Percentiles rank a stretch among this genome's conserved stretches.
phyloP scores from a whole-genome alignment of 2,888 invertebrate species.

The Drosophila putrida region DNA sequence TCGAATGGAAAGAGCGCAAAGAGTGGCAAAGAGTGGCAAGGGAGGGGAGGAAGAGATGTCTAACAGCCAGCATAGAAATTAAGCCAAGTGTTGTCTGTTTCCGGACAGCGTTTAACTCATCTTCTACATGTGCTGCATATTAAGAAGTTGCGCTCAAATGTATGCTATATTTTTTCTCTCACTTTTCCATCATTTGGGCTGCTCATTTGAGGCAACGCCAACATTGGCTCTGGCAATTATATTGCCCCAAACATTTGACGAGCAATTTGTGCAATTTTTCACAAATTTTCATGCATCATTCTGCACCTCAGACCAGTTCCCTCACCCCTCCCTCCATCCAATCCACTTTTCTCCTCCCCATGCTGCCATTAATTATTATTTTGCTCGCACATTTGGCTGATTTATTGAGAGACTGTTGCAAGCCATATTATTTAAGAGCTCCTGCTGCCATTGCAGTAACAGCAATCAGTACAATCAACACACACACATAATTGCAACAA shows the following conservation, averaged over 20 bases:
- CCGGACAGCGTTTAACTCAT: conserved; percentile 81
- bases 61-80: conserved; percentile 63
- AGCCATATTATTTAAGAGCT: conserved; percentile 47
- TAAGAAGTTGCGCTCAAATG: conserved; percentile 56
- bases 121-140: conserved; percentile 84
- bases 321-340: too few relatives aligned
- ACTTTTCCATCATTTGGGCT: conserved; percentile 17
- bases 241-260: conserved; percentile 46
- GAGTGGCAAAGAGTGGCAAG: neutral
- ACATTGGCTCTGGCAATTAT: conserved; percentile 61
- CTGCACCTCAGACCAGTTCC: conserved; percentile 24
- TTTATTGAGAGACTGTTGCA: conserved; percentile 64
- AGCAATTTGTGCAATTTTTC: conserved; percentile 77
- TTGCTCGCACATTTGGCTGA: conserved; percentile 75
- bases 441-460: conserved; percentile 17
- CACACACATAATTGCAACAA: conserved; percentile 27
- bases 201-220: conserved; percentile 63
- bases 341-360: neutral
- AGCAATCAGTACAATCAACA: conserved; percentile 57
- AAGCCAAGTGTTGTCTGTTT: conserved; percentile 75
- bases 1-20: conserved; percentile 17
- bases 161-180: conserved; percentile 27
- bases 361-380: conserved; percentile 73
- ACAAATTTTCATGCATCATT: conserved; percentile 75
- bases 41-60: neutral